Evolutionary conservation across 2,888 invertebrate genomes (phyloP).

Genomic region (Melanostoma mellinum): DNA sequence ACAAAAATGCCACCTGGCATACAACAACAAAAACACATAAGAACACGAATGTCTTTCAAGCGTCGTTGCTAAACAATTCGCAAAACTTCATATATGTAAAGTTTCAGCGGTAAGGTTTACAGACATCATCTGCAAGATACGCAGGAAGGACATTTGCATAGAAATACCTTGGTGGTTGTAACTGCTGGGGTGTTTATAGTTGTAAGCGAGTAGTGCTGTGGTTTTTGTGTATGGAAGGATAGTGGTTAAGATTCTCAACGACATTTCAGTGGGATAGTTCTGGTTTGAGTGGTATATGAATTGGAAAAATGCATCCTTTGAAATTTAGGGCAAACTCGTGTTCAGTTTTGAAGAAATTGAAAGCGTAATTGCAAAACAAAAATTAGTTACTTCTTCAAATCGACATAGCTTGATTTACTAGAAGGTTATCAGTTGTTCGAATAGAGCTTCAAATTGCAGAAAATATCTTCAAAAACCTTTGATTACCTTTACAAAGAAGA

Average conservation of each 20-base stretch:
- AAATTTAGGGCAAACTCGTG: no score
- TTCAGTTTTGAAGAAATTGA: no score
- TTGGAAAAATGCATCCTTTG: no score
- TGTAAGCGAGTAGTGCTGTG: slow-evolving; percentile 11
- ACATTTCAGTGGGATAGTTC: no score
- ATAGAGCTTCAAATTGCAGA: no score
- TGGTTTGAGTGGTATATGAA: no score
- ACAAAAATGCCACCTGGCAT: slow-evolving; percentile 39
- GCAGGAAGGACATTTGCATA: slow-evolving; percentile 67
- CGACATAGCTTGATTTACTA: no score
- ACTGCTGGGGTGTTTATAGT: neutral
- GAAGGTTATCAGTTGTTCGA: no score
- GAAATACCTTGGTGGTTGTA: slow-evolving; percentile 19
- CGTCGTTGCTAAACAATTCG: slow-evolving; percentile 6
- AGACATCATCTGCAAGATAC: slow-evolving; percentile 54
- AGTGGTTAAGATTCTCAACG: neutral
- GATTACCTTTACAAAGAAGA: no score
- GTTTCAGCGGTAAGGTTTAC: slow-evolving; percentile 52
- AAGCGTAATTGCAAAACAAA: no score
- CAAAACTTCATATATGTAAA: slow-evolving; percentile 36
- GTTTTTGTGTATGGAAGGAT: slow-evolving; percentile 3
- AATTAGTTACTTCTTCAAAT: no score
- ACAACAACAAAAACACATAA: neutral
- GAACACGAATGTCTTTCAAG: neutral
- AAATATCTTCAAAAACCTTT: no score